phyloP scores from a whole-genome alignment of 92 coral and sea anemone genomes.

The Umimayanthus kanabou region DNA sequence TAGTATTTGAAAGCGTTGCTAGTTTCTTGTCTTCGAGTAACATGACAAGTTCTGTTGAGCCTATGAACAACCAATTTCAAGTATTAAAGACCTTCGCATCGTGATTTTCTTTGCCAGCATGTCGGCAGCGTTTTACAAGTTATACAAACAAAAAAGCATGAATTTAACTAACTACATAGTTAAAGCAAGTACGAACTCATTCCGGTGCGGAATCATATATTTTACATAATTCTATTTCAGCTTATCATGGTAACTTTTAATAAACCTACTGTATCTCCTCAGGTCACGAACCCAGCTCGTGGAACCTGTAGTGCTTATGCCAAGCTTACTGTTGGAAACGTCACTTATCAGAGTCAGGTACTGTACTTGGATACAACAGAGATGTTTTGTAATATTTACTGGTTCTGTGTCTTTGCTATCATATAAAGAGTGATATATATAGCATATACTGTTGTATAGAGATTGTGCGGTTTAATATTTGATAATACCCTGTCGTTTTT shows the following conservation, averaged over 20 bases:
- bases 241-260: background rate
- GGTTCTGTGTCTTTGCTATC: too few species aligned
- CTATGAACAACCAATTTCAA: background rate
- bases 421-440: too few species aligned
- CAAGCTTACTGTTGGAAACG: conserved; percentile 91
- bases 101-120: background rate
- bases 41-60: background rate
- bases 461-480: background rate
- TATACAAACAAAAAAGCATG: too few species aligned
- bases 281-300: conserved; percentile 91
- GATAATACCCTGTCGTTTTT: too few species aligned
- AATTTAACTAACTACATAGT: too few species aligned
- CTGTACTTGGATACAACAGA: background rate
- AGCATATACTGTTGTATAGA: background rate
- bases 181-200: too few species aligned
- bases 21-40: background rate
- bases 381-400: background rate
- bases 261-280: background rate
- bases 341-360: conserved; percentile 89
- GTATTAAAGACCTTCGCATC: background rate
- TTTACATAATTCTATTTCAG: background rate
- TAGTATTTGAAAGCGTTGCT: background rate
- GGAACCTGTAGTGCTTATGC: conserved; percentile 95
- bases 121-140: too few species aligned
- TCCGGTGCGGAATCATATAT: too few species aligned